Conservation (phyloP, 2,797 vertebrate species). For the Pseudochromis fuscus region DNA sequence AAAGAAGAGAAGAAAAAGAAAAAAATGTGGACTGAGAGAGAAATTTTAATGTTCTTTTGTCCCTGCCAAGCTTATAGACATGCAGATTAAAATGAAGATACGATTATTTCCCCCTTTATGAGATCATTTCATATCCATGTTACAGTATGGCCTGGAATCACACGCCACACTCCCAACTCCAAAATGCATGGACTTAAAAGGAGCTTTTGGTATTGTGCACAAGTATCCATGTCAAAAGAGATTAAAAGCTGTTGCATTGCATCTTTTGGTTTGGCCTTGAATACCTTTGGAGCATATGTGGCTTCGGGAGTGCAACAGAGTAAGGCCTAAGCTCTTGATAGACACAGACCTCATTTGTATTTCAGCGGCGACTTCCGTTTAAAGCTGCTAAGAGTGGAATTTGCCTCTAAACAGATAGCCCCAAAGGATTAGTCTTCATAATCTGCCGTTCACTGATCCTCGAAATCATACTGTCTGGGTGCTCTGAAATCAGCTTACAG, state of each 20-base stretch:
- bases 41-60: slow-evolving; percentile 51
- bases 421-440: slow-evolving; percentile 78
- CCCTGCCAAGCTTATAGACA: slow-evolving; percentile 13
- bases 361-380: slow-evolving; percentile 69
- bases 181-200: slow-evolving; percentile 9
- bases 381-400: slow-evolving; percentile 79
- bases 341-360: slow-evolving; percentile 73
- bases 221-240: slow-evolving; percentile 52
- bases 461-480: slow-evolving; percentile 82
- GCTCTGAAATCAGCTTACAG: slow-evolving; percentile 81
- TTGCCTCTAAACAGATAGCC: slow-evolving; percentile 77
- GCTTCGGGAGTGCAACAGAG: slow-evolving; percentile 33
- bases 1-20: background rate
- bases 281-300: slow-evolving; percentile 69
- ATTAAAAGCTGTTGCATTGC: slow-evolving; percentile 39
- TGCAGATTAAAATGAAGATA: slow-evolving; percentile 47
- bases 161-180: slow-evolving; percentile 3
- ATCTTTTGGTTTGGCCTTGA: slow-evolving; percentile 44
- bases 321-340: slow-evolving; percentile 58
- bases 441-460: slow-evolving; percentile 83
- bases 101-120: slow-evolving; percentile 43
- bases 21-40: background rate
- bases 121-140: slow-evolving; percentile 23
- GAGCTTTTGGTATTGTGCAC: slow-evolving; percentile 28
- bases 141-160: slow-evolving; percentile 9